Evolutionary conservation across 2,113 vertebrate species (phyloP), one percentile per base, ranked within the genome.

Genomic region (Engystomops pustulosus): DNA sequence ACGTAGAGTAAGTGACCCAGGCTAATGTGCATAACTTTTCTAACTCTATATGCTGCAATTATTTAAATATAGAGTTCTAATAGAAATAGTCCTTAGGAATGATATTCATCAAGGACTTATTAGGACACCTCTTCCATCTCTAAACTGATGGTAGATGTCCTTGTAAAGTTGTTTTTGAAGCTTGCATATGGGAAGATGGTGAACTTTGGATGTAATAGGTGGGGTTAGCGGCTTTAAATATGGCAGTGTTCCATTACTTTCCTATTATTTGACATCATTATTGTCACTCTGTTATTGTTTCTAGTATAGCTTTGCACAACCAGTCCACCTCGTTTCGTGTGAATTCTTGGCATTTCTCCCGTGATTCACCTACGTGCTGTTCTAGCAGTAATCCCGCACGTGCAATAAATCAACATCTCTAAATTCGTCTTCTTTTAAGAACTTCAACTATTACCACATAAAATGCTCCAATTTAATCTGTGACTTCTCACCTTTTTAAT

Each of bases 331-430:
- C 8, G 62, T 41, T 81, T 58, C 41, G 23, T 53, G 15, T 55
- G 34, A 41, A 47, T 74, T 72, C 25, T 74, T 58, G 23, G 51
- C 69, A 60, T 60, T 6, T 14, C 36, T 30, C 11, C 32, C 14
- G 11, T 72, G 49, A 62, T 15, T 81, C 80, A 81, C 32, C 67
- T 17, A 8, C 18, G 53, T 71, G 36, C 25, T n/a, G 70, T 20
- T 11, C 58, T 44, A 36, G 49, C 5, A 30, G 3, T 25, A 58
- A 60, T 30, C 20, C 47, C 23, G 17, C 79, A 81, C 47, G 47
- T 81, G 67, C 34, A 38, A 3, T n/a, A 55, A 77, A 38, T 58
- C 25, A 25, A 6, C 72, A 51, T 30, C 49, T 23, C 30, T 38
- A 34, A 77, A 14, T 38, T 77, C 74, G 36, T 58, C 7, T 8